Percentiles rank a stretch among this genome's conserved stretches.
phyloP scores from a whole-genome alignment of 2,797 vertebrate species.

The Diplodus sargus region DNA sequence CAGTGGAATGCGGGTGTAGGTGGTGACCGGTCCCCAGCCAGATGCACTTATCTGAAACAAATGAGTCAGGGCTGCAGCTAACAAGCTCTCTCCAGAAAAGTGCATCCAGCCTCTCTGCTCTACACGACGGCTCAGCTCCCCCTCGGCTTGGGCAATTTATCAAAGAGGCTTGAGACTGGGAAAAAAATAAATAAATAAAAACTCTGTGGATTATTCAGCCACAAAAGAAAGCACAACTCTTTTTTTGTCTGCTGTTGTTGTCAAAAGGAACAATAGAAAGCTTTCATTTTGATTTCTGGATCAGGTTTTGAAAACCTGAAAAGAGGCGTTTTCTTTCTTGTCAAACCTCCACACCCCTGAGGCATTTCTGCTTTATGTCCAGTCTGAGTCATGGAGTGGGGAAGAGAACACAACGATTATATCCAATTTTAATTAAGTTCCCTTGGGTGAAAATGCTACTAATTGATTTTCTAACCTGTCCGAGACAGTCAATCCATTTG shows the following conservation, averaged over 20 bases:
- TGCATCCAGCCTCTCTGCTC: slow-evolving; percentile 57
- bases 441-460: slow-evolving; percentile 57
- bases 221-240: slow-evolving; percentile 33
- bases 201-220: slow-evolving; percentile 48
- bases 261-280: slow-evolving; percentile 30
- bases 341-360: slow-evolving; percentile 24
- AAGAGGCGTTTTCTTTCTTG: slow-evolving; percentile 26
- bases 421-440: slow-evolving; percentile 68
- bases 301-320: slow-evolving; percentile 19
- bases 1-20: slow-evolving; percentile 45
- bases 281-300: slow-evolving; percentile 26
- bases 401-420: slow-evolving; percentile 48
- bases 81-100: slow-evolving; percentile 65
- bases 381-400: slow-evolving; percentile 24
- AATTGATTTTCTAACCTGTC: slow-evolving; percentile 75
- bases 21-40: slow-evolving; percentile 21
- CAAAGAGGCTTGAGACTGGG: slow-evolving; percentile 47
- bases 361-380: slow-evolving; percentile 30
- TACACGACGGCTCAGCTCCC: slow-evolving; percentile 62
- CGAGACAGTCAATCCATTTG: slow-evolving; percentile 59
- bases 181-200: slow-evolving; percentile 22
- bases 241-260: slow-evolving; percentile 16
- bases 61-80: slow-evolving; percentile 62
- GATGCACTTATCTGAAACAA: slow-evolving; percentile 69
- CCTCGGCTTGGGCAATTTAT: slow-evolving; percentile 68